A percentile compares a stretch with the other conserved stretches of the same genome.
These are phyloP conservation scores for Podarcis cretensis DNA, from an alignment of 2,113 vertebrate genomes.

Conservation along the genomic window DNA sequence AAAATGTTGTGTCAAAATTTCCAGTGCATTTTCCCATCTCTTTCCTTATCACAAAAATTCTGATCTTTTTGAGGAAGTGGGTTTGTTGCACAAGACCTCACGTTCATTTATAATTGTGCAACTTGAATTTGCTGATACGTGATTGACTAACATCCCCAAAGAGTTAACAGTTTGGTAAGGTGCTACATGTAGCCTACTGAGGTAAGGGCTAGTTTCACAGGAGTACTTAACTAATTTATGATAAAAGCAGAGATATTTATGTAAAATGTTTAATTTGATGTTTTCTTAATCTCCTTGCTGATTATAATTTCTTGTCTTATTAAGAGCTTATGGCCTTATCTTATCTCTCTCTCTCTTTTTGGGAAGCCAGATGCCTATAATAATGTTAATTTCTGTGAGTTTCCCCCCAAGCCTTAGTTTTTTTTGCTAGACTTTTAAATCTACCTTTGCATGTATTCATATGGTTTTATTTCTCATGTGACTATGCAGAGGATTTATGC, in stretches of 20 bases:
- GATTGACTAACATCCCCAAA: too few species aligned
- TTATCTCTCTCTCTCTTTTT: slow-evolving; percentile 22
- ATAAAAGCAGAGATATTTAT: slow-evolving; percentile 25
- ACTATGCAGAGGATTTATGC: background rate
- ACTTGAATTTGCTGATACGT: too few species aligned
- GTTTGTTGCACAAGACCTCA: too few species aligned
- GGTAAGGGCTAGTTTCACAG: background rate
- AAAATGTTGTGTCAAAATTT: background rate
- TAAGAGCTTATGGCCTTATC: slow-evolving; percentile 68
- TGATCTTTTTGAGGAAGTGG: too few species aligned
- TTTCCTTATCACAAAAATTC: too few species aligned
- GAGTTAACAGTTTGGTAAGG: too few species aligned
- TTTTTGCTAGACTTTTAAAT: slow-evolving; percentile 50
- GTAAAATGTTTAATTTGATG: background rate
- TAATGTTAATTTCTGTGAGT: slow-evolving; percentile 58
- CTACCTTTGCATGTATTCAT: slow-evolving; percentile 38
- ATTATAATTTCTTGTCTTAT: slow-evolving; percentile 65
- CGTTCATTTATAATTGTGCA: too few species aligned
- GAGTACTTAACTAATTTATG: background rate
- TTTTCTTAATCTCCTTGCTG: slow-evolving; percentile 26
- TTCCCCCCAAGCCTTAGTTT: slow-evolving; percentile 41
- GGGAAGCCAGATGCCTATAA: slow-evolving; percentile 54
- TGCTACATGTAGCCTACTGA: background rate
- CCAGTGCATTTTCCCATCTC: too few species aligned
- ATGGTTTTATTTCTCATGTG: slow-evolving; percentile 34